phyloP scores from a whole-genome alignment of 1,140 invertebrate genomes.

The Lysiphlebus fabarum region DNA sequence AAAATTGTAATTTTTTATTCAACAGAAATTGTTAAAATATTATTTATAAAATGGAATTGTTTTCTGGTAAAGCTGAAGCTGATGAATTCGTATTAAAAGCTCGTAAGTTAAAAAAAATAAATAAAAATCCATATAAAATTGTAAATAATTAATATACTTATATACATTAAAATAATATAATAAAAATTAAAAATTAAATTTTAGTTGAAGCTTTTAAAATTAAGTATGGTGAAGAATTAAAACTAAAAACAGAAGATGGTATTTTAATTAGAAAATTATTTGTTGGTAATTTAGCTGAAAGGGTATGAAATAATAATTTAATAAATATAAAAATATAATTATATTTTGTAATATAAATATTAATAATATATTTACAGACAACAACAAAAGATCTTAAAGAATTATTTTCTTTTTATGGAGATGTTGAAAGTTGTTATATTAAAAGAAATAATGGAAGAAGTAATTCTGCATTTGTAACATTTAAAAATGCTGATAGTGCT shows the following conservation, averaged over 20 bases:
- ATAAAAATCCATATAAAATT: too few relatives aligned
- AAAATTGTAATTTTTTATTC: too few relatives aligned
- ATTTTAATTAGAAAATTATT: conserved; percentile 49
- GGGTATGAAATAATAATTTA: conserved; percentile 37
- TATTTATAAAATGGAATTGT: too few relatives aligned
- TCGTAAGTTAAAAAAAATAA: too few relatives aligned
- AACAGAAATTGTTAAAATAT: too few relatives aligned
- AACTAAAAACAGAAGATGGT: conserved; percentile 39
- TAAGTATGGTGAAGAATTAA: too few relatives aligned
- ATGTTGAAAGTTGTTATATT: conserved; percentile 44
- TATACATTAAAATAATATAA: too few relatives aligned
- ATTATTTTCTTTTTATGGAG: conserved; percentile 44
- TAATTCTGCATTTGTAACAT: conserved; percentile 50
- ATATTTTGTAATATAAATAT: background rate
- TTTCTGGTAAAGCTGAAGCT: too few relatives aligned
- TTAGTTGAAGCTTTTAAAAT: too few relatives aligned
- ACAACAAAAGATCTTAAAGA: conserved; percentile 40
- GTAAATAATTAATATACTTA: too few relatives aligned
- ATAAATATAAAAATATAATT: background rate
- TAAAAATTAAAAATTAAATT: too few relatives aligned
- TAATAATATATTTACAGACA: conserved; percentile 29
- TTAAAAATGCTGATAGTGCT: conserved; percentile 34
- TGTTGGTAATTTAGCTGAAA: conserved; percentile 46
- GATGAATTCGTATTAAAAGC: too few relatives aligned
- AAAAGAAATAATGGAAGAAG: conserved; percentile 39